Evolutionary conservation across 2,888 invertebrate species (phyloP), one percentile per base, ranked within the genome.

Genomic region (Campoplex nolae): DNA sequence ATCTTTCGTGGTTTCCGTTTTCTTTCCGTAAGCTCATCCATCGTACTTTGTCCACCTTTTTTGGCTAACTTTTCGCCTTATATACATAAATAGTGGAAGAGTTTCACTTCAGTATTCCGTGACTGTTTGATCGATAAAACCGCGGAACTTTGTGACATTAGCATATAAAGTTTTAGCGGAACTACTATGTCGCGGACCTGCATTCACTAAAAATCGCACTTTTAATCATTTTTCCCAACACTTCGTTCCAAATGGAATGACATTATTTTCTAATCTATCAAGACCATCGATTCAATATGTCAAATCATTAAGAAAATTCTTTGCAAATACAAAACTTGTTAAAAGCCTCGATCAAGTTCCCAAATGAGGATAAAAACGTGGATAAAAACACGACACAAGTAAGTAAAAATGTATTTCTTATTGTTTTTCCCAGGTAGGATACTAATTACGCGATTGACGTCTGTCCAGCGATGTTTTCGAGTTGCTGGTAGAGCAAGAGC

Each of bases 1-100:
- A 45, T 79, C 78, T 67, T 76, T 82, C 45, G 73, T 48, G 74
- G 56, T 56, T 83, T 74, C 56, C 51, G 58, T 35, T 79, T 68
- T 71, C 58, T n/a, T 38, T 51, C 16, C 28, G 23, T 35, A 58
- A 71, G 32, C 48, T 38, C 78, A 78, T 79, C 45, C 74, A 79
- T 84, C 67, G 35, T 73, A 65, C 45, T 67, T 77, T 83, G 16
- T 54, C 51, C 58, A 38, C 45, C 58, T 70, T 70, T 68, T 67
- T 67, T 54, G 23, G 68, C 71, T 35, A 77, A 79, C 51, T 73
- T 16, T 65, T 28, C 38, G 3, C 8, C 62, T 23, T 73, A 28
- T 38, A 51, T 51, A 48, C 51, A 56, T 28, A 23, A n/a, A 74
- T 28, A 56, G 23, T 42, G 18, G n/a, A 23, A 18, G 4, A 35